A percentile compares a stretch with the other conserved stretches of the same genome.
Evolutionary conservation across 2,113 vertebrate genomes (phyloP).

Genomic region (Kryptolebias marmoratus): DNA sequence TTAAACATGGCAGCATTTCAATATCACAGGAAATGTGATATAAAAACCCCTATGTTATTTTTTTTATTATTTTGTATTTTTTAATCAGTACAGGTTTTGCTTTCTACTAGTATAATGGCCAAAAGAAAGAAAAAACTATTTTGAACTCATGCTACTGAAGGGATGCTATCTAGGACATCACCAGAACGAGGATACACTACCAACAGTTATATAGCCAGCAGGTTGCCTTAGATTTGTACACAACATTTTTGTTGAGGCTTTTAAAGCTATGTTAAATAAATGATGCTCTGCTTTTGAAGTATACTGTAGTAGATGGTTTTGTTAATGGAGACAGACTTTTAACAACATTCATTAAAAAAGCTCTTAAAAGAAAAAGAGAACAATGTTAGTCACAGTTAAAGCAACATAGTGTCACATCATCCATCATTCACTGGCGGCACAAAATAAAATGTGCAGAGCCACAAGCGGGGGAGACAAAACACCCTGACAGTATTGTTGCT

Average conservation of each 20-base stretch:
- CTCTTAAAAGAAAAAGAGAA: slow-evolving; percentile 59
- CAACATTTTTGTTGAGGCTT: slow-evolving; percentile 65
- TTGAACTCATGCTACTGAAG: slow-evolving; percentile 22
- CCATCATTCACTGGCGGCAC: slow-evolving; percentile 52
- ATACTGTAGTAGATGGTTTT: slow-evolving; percentile 45
- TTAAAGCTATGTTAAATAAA: slow-evolving; percentile 73
- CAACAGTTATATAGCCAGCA: slow-evolving; percentile 19
- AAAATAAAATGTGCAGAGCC: slow-evolving; percentile 31
- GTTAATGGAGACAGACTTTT: slow-evolving; percentile 61
- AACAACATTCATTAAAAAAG: slow-evolving; percentile 62
- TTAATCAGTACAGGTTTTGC: slow-evolving; percentile 1
- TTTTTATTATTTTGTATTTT: slow-evolving; percentile 4
- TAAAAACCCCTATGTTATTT: neutral
- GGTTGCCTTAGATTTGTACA: slow-evolving; percentile 59
- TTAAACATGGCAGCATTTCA: slow-evolving; percentile 5
- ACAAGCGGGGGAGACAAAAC: slow-evolving; percentile 49
- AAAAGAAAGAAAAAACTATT: neutral
- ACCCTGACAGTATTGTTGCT: slow-evolving; percentile 30
- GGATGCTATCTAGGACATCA: slow-evolving; percentile 18
- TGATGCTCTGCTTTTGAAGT: slow-evolving; percentile 64
- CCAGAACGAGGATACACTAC: slow-evolving; percentile 20
- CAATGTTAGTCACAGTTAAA: slow-evolving; percentile 41
- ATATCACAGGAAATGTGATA: neutral
- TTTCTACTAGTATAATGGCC: slow-evolving; percentile 23
- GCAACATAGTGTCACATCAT: slow-evolving; percentile 45